Base-by-base conservation (phyloP, 1,140 invertebrate species). In the Panagrolaimus sp. region DNA sequence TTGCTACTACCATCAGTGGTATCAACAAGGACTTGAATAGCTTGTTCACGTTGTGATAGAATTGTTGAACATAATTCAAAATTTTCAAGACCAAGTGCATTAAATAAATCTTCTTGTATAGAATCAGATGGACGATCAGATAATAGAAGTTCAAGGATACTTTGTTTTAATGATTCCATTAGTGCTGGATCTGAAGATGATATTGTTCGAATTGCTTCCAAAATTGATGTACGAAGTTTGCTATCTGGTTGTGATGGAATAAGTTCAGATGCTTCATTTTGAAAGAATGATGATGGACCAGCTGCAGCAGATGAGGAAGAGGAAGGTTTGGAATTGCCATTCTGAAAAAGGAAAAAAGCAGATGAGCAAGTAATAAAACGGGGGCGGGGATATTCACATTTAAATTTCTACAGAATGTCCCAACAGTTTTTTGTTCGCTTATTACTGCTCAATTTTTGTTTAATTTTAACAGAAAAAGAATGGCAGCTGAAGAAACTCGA, bases 61-160 rank as follows among this genome's bases (percentile, higher is more conserved):
- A 69, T 25, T 23, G 9, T n/a, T 27, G 23, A n/a, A 11, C 16
- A 9, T 27, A 70, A 23, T 66, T 65, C 45, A 68, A 42, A 20
- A 20, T 63, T 44, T 9, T 48, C 31, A 23, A 46, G 53, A 53
- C 62, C 62, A 53, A 44, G 16, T 13, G 13, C 42, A 66, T 51
- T 16, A 13, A 74, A n/a, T 31, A 74, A 38, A n/a, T 71, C 65
- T 48, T 20, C 25, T 48, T 73, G 68, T 9, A 75, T 20, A 9
- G 63, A 61, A 5, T 70, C 72, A 27, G 38, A 62, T 5, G n/a
- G 27, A 5, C 25, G 45, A 9, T 63, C 65, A n/a, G 44, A 38
- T 14, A 25, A 27, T 2, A 72, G 64, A 43, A 72, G 23, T 14
- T 62, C 51, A 4, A 72, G 66, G 9, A 72, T 13, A 20, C 48